Evolutionary conservation across 2,888 invertebrate species (phyloP), one percentile per base, ranked within the genome.

Genomic region (Acleris cristana): DNA sequence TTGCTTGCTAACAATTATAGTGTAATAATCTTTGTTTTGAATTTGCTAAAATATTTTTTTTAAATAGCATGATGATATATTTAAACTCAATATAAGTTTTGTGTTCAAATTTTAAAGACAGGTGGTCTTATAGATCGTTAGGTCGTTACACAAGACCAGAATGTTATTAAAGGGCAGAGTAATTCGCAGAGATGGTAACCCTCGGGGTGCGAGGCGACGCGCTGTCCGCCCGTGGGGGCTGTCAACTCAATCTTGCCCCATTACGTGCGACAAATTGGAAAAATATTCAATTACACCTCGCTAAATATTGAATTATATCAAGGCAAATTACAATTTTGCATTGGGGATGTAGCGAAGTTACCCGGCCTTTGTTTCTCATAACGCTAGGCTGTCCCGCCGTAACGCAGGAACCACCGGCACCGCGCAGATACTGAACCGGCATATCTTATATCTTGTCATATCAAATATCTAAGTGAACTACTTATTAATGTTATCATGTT

Each of bases 191-290:
- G 63, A 54, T 61, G 49, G 56, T 69, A 65, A 70, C 62, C 63
- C 67, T 34, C 23, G 52, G 69, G 71, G 60, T 34, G 59, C 60
- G 51, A 76, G 75, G 76, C 73, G 77, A 74, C 76, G 71, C 73
- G 72, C 70, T 74, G 76, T 76, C 76, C 73, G 78, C 76, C 80
- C 78, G 69, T 76, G 74, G 80, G 90, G 90, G 89, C 85, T 90
- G 86, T 88, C 90, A 89, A 92, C 91, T 91, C 92, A 92, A 92
- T 92, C 92, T 92, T 90, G 91, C 88, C 89, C 92, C 90, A 92
- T 92, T 92, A 92, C 90, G 87, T 86, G 88, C 90, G 89, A 90
- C 92, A 92, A 92, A 92, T 92, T 92, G 92, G 92, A 92, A 92
- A 92, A 92, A 92, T 92, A 92, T 92, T 92, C 92, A 92, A 92